These are phyloP conservation scores for Andrena cerasifolii DNA, from an alignment of 1,140 invertebrate species.

Conservation along the genomic window DNA sequence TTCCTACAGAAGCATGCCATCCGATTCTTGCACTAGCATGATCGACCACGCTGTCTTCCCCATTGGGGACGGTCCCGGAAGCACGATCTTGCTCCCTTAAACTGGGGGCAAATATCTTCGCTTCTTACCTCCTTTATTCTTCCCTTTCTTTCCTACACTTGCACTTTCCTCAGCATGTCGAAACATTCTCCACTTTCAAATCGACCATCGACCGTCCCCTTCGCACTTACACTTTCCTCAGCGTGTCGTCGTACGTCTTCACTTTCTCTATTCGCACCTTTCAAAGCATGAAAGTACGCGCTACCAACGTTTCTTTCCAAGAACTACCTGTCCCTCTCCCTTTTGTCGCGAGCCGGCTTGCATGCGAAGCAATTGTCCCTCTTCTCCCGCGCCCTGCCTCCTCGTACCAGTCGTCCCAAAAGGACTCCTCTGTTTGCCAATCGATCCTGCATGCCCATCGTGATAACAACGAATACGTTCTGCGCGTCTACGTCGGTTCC, in stretches of 20 bases:
- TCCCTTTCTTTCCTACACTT: neutral
- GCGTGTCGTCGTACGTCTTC: constrained; percentile 19
- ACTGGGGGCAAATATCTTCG: neutral
- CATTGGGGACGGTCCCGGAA: neutral
- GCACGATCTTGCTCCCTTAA: neutral
- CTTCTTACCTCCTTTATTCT: neutral
- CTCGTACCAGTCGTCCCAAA: neutral
- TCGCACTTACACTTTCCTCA: constrained; percentile 30
- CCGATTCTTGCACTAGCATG: constrained; percentile 57
- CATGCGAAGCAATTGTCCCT: neutral
- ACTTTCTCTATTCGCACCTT: constrained; percentile 27
- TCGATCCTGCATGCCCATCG: constrained; percentile 26
- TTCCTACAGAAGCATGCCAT: constrained; percentile 69
- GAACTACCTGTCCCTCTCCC: neutral
- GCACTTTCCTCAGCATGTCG: constrained; percentile 22
- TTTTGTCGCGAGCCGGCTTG: neutral
- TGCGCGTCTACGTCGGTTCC: neutral
- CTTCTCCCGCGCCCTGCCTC: neutral
- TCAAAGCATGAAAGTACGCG: neutral
- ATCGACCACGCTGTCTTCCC: neutral
- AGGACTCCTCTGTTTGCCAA: neutral
- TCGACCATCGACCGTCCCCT: constrained; percentile 9
- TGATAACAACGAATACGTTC: constrained; percentile 27
- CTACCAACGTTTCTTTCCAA: neutral
- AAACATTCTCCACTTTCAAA: constrained; percentile 23